Evolutionary conservation across 37 sponge, comb jelly and placozoan genomes (phyloP).

Genomic region (Axinella damicornis): DNA sequence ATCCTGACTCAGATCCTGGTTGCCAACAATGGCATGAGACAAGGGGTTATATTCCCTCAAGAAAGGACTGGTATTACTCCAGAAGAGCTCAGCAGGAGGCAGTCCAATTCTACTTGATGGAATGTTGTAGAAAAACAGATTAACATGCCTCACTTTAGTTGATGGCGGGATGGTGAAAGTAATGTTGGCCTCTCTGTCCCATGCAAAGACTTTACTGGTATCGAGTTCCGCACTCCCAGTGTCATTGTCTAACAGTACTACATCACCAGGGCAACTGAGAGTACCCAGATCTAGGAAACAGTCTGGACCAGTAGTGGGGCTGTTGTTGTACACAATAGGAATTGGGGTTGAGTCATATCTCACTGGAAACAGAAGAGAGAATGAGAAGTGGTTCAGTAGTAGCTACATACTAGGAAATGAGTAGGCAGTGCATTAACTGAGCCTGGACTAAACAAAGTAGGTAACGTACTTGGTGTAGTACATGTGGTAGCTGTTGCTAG

Average conservation of each 20-base stretch:
- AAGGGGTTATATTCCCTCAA: background rate
- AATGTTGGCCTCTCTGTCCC: slow-evolving; percentile 16
- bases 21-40: slow-evolving; percentile 19
- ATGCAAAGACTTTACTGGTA: slow-evolving; percentile 21
- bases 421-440: too few species aligned
- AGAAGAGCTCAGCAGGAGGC: slow-evolving; percentile 14
- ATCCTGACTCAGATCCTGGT: slow-evolving; percentile 31
- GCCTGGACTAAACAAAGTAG: too few species aligned
- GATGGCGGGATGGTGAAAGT: background rate
- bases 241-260: background rate
- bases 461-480: too few species aligned
- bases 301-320: too few species aligned
- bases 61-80: too few species aligned
- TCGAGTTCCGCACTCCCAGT: background rate
- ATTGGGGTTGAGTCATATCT: too few species aligned
- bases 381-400: too few species aligned
- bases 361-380: too few species aligned
- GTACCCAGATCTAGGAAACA: too few species aligned
- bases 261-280: background rate
- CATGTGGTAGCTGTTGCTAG: too few species aligned
- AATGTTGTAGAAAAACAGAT: slow-evolving; percentile 63
- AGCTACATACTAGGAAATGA: too few species aligned
- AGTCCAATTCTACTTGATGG: slow-evolving; percentile 49
- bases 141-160: slow-evolving; percentile 8
- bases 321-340: background rate